Percentiles rank a stretch among this genome's conserved stretches.
phyloP scores from a whole-genome alignment of 2,113 vertebrate genomes.

The Pseudopodoces humilis region DNA sequence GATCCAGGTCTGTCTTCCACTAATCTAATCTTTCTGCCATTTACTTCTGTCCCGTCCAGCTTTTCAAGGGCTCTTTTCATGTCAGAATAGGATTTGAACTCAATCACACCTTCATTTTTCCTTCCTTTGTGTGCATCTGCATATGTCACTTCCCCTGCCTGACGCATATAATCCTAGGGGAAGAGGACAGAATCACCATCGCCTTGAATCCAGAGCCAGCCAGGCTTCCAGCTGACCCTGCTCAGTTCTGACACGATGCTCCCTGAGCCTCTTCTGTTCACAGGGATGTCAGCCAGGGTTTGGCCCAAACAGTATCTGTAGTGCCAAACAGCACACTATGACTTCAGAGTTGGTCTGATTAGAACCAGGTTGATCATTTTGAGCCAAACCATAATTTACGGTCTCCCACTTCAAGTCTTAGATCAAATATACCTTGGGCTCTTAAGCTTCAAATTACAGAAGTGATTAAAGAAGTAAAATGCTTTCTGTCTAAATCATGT shows the following conservation, averaged over 20 bases:
- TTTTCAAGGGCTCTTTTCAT: constrained; percentile 98
- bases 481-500: neutral
- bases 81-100: constrained; percentile 95
- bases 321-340: neutral
- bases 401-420: neutral
- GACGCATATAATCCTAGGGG: constrained; percentile 95
- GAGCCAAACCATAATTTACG: neutral
- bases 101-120: constrained; percentile 95
- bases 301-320: neutral
- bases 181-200: constrained; percentile 60
- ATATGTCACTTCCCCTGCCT: constrained; percentile 96
- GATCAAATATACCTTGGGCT: neutral
- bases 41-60: constrained; percentile 94
- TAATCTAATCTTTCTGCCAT: constrained; percentile 94
- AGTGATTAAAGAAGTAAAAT: neutral
- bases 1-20: constrained; percentile 95
- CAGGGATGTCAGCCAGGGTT: neutral
- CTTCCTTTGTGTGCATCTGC: constrained; percentile 95
- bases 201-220: constrained; percentile 32
- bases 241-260: neutral
- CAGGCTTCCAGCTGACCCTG: neutral
- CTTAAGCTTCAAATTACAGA: neutral
- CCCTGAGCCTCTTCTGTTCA: neutral
- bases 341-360: neutral
- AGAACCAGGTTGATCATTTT: neutral